A percentile compares a stretch with the other conserved stretches of the same genome.
Evolutionary conservation across 2,888 invertebrate genomes (phyloP).

Genomic region (Phortica magna): DNA sequence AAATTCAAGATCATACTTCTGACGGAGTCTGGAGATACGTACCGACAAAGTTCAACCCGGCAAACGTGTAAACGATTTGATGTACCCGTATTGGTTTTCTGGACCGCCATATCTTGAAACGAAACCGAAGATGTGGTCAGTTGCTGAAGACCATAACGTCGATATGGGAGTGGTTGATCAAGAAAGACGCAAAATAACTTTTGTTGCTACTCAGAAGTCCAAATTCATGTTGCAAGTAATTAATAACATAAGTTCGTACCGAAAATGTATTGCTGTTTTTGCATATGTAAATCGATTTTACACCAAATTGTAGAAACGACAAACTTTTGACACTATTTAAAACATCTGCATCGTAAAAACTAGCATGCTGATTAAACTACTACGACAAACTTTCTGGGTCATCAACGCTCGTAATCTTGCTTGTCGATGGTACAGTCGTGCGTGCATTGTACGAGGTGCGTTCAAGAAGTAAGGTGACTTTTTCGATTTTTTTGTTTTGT

Average conservation of each 20-base stretch:
- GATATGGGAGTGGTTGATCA: slow-evolving; percentile 34
- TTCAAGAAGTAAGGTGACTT: slow-evolving; percentile 42
- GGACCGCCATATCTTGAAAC: slow-evolving; percentile 23
- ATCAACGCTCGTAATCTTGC: slow-evolving; percentile 19
- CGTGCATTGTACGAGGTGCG: slow-evolving; percentile 34
- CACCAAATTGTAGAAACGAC: slow-evolving; percentile 27
- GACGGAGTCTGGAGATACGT: slow-evolving; percentile 43
- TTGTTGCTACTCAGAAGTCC: not conserved
- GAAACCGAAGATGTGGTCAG: slow-evolving; percentile 54
- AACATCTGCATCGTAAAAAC: slow-evolving; percentile 42
- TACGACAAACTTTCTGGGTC: too few species aligned
- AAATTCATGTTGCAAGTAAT: slow-evolving; percentile 23
- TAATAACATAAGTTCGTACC: slow-evolving; percentile 17
- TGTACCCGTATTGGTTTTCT: slow-evolving; percentile 26
- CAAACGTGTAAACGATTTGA: slow-evolving; percentile 41
- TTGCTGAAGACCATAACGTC: slow-evolving; percentile 6
- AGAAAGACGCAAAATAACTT: too few species aligned
- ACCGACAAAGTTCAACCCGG: slow-evolving; percentile 42
- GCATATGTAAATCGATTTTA: slow-evolving; percentile 33
- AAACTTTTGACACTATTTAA: slow-evolving; percentile 37
- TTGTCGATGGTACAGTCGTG: slow-evolving; percentile 34
- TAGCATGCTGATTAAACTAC: slow-evolving; percentile 45
- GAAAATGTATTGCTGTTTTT: slow-evolving; percentile 12
- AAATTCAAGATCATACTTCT: slow-evolving; percentile 43
- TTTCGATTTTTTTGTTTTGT: slow-evolving; percentile 42